These are phyloP conservation scores for Marronus borbonicus DNA, from an alignment of 2,888 invertebrate species.

Conservation along the genomic window DNA sequence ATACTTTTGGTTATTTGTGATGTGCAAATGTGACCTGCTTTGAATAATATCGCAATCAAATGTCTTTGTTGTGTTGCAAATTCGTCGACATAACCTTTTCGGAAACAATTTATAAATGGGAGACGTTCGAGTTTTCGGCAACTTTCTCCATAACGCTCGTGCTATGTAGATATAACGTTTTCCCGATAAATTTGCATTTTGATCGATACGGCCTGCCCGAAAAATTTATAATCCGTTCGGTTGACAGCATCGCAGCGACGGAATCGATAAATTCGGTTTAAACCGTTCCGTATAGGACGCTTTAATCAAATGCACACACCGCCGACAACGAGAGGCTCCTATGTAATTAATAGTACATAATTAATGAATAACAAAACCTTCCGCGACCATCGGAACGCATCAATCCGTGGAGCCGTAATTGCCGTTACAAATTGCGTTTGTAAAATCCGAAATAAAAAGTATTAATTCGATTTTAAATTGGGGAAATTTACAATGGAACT, in stretches of 20 bases:
- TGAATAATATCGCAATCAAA: neutral
- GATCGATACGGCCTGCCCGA: slow-evolving; percentile 15
- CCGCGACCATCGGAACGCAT: slow-evolving; percentile 33
- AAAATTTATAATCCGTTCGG: slow-evolving; percentile 39
- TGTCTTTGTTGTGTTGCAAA: neutral
- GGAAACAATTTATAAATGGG: neutral
- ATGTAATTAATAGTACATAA: slow-evolving; percentile 52
- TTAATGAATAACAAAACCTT: slow-evolving; percentile 49
- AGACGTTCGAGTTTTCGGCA: neutral
- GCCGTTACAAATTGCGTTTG: slow-evolving; percentile 51
- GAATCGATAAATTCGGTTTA: slow-evolving; percentile 44
- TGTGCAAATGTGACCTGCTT: no score
- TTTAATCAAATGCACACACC: slow-evolving; percentile 44
- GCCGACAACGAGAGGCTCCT: slow-evolving; percentile 28
- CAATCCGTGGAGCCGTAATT: slow-evolving; percentile 48
- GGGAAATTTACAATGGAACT: slow-evolving; percentile 56
- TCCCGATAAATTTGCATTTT: slow-evolving; percentile 29
- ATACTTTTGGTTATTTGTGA: no score
- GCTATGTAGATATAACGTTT: slow-evolving; percentile 2
- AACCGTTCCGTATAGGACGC: slow-evolving; percentile 30
- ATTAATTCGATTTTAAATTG: slow-evolving; percentile 58
- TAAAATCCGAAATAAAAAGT: slow-evolving; percentile 54
- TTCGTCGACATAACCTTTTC: neutral
- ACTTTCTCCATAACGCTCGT: neutral
- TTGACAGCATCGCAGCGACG: slow-evolving; percentile 36